Percentiles rank a stretch among this genome's conserved stretches.
These are phyloP conservation scores for Zaprionus africanus DNA, from an alignment of 1,140 invertebrate genomes.

Conservation along the genomic window DNA sequence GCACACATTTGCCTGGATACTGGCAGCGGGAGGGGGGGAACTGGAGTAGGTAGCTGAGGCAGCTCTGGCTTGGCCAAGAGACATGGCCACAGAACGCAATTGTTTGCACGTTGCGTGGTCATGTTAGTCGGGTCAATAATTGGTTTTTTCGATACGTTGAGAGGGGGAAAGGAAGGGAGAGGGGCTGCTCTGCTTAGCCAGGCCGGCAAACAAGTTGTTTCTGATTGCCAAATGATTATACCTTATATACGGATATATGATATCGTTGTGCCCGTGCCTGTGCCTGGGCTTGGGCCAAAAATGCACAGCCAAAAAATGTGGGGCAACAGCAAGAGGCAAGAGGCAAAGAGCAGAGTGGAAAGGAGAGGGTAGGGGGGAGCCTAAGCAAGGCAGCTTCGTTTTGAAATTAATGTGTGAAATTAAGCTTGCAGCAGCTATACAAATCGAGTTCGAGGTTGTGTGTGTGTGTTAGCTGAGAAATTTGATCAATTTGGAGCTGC, in stretches of 20 bases:
- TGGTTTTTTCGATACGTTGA: conserved; percentile 68
- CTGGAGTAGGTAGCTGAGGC: background rate
- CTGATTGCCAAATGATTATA: conserved; percentile 80
- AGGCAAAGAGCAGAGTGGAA: background rate
- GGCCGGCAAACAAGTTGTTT: conserved; percentile 70
- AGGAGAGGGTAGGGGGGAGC: background rate
- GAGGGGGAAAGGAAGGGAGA: no score
- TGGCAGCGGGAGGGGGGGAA: background rate
- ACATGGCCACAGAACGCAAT: conserved; percentile 69
- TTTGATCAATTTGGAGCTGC: conserved; percentile 55
- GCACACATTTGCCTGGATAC: conserved; percentile 67
- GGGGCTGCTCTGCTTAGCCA: no score
- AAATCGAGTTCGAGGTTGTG: background rate
- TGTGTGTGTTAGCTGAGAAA: conserved; percentile 36
- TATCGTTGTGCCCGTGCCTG: background rate
- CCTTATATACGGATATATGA: conserved; percentile 31
- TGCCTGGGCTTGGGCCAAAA: conserved; percentile 1
- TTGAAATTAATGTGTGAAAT: conserved; percentile 55
- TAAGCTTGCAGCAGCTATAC: conserved; percentile 37
- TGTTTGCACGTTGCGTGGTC: conserved; percentile 80
- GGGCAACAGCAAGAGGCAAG: no score
- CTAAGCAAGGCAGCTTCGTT: background rate
- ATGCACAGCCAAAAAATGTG: conserved; percentile 49
- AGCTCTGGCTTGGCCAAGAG: conserved; percentile 37
- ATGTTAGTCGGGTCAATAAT: conserved; percentile 78